Base-by-base conservation (phyloP, 2,888 invertebrate species). In the Orthosia incerta region DNA sequence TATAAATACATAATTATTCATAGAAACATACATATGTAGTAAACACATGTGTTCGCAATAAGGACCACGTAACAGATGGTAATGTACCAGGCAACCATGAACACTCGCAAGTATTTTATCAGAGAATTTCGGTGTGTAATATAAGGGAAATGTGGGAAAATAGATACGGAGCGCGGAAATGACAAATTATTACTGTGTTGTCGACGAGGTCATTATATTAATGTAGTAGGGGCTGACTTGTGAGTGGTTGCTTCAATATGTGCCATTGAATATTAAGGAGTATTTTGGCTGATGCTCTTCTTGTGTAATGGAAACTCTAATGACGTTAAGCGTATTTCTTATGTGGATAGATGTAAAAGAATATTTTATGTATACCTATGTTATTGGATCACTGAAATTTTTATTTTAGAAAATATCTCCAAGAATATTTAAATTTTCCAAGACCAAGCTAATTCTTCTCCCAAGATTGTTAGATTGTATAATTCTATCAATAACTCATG, bases 81-180 rank as follows among this genome's bases (percentile, higher is more conserved):
- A 79, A 84, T 74, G 85, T 88, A 89, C 88, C 89, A 60, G 20
- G 45, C 86, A 89, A 85, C 86, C 87, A 85, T 89, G 87, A 89
- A 86, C 74, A 76, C 72, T 76, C 79, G 74, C 71, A 79, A 82
- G 76, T 85, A 82, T 81, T 81, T 84, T 84, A 79, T 84, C 79
- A 79, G 71, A 65, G 75, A 83, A 79, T 83, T 87, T 87, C 73
- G 80, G 71, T 79, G 83, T 81, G 79, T 87, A 83, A 84, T 86
- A 85, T 85, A 76, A 78, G 76, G 82, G 77, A 85, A 84, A 84
- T 76, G 67, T 61, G 77, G 66, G 74, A 79, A 85, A 71, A 82
- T 74, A 74, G 72, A 84, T 72, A 78, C 59, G 76, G 59, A 71
- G 55, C 64, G 71, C n/a, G 79, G 74, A 80, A 84, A 85, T 87